Percentiles rank a stretch among this genome's conserved stretches.
Evolutionary conservation across 2,888 invertebrate genomes (phyloP).

Genomic region (Balanococcus diminutus): DNA sequence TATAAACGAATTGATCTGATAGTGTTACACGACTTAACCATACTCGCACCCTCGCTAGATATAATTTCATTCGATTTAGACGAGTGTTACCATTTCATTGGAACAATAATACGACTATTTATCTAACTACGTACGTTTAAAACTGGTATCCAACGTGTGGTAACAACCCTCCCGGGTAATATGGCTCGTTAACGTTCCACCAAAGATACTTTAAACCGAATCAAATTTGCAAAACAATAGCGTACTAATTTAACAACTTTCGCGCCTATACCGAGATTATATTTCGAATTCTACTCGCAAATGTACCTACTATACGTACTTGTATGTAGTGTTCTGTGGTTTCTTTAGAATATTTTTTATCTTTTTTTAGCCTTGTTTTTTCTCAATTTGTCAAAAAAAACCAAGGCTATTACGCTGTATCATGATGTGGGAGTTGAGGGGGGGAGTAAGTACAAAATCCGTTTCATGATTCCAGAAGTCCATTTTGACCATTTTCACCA

Average conservation of each 20-base stretch:
- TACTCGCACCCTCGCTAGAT: slow-evolving; percentile 20
- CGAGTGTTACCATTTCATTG: slow-evolving; percentile 52
- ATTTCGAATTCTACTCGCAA: too few species aligned
- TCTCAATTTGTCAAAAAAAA: too few species aligned
- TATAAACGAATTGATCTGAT: slow-evolving; percentile 48
- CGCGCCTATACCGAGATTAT: neutral
- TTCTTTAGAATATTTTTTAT: too few species aligned
- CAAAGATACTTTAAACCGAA: slow-evolving; percentile 29
- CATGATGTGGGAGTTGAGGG: too few species aligned
- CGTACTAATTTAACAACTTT: slow-evolving; percentile 8
- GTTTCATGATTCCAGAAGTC: too few species aligned
- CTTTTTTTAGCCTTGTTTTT: too few species aligned
- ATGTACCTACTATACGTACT: neutral
- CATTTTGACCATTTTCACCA: too few species aligned
- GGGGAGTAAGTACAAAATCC: too few species aligned
- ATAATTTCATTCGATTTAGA: slow-evolving; percentile 52
- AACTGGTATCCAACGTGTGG: neutral
- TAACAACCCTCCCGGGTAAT: slow-evolving; percentile 49
- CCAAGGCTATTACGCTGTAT: too few species aligned
- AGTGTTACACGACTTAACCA: slow-evolving; percentile 43
- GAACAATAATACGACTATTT: slow-evolving; percentile 51
- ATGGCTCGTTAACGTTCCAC: slow-evolving; percentile 30
- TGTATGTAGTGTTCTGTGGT: neutral
- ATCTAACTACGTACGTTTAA: slow-evolving; percentile 45
- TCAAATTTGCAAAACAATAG: slow-evolving; percentile 43